phyloP scores from a whole-genome alignment of 2,797 vertebrate genomes.

The Danio tinwini region DNA sequence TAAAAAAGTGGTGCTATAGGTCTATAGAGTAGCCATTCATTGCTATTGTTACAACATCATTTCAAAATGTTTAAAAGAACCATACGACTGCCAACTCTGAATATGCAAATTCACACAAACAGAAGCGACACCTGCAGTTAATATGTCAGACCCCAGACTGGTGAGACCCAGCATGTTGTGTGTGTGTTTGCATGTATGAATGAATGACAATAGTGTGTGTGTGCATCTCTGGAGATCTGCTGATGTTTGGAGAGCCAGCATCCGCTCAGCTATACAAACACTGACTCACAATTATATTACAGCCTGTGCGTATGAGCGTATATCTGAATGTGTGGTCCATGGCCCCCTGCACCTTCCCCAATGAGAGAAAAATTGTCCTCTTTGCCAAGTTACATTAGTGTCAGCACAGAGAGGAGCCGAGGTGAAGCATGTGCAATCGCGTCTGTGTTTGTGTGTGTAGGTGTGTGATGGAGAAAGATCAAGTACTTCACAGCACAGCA shows the following conservation, averaged over 20 bases:
- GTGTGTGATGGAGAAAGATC: constrained; percentile 9
- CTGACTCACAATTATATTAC: constrained; percentile 31
- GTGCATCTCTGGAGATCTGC: constrained; percentile 11
- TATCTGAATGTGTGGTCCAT: constrained; percentile 48
- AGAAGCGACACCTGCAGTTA: neutral
- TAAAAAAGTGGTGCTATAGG: neutral
- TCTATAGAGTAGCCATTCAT: neutral
- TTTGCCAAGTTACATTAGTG: constrained; percentile 43
- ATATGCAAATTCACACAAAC: constrained; percentile 4
- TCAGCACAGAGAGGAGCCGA: constrained; percentile 21
- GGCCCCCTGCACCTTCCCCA: constrained; percentile 19
- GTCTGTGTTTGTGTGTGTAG: constrained; percentile 12
- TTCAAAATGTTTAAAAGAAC: neutral
- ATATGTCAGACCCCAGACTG: neutral
- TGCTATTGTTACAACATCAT: neutral
- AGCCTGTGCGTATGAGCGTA: constrained; percentile 13
- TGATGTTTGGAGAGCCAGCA: constrained; percentile 30
- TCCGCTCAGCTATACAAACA: constrained; percentile 35
- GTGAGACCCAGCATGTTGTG: constrained; percentile 2
- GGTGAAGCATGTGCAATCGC: constrained; percentile 10
- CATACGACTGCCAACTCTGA: neutral
- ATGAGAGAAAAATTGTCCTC: constrained; percentile 30
- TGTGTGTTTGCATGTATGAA: neutral
- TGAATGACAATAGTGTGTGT: constrained; percentile 21
- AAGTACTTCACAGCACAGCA: constrained; percentile 15